Evolutionary conservation across 2,888 invertebrate genomes (phyloP), one percentile per base, ranked within the genome.

Genomic region (Ethmia dodecea): DNA sequence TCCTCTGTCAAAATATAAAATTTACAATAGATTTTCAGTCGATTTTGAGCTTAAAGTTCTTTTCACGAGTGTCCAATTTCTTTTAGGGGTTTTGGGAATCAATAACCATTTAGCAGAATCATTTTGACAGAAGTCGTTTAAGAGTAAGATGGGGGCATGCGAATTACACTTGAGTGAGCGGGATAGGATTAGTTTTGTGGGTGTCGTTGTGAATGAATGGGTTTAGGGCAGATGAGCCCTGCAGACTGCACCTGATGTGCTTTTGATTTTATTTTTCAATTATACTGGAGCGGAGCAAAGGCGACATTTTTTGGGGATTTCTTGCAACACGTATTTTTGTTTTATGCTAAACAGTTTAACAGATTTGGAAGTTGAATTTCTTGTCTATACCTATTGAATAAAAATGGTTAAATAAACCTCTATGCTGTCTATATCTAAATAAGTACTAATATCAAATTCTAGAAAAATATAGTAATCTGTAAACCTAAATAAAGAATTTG

Each of bases 231-330:
- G 73, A 74, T 65, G 73, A 64, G 70, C 43, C 64, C 48, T 49
- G 67, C 84, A 84, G 43, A 64, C 48, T 49, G 67, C 84, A 84
- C 81, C 84, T 83, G 83, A 80, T 76, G 68, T 63, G 39, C 49
- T 65, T n/a, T n/a, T 75, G 73, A 78, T 79, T 78, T 77, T 79
- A 75, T 80, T 77, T 78, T 77, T 63, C 77, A 81, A 79, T 64
- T 62, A 61, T 52, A 54, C 52, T 45, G 24, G 27, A 25, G 18
- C 30, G n/a, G n/a, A 14, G 35, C 30, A 31, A 28, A 38, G 26
- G 27, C 14, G 24, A 24, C 13, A 36, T 38, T 41, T 18, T 24
- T 27, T 33, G 26, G 14, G 35, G 37, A 27, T 39, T 15, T n/a
- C n/a, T 29, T 18, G 10, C 38, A 36, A 34, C n/a, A n/a, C n/a